A percentile compares a stretch with the other conserved stretches of the same genome.
Evolutionary conservation across 2,797 vertebrate genomes (phyloP).

Genomic region (Pseudomugil tenellus): DNA sequence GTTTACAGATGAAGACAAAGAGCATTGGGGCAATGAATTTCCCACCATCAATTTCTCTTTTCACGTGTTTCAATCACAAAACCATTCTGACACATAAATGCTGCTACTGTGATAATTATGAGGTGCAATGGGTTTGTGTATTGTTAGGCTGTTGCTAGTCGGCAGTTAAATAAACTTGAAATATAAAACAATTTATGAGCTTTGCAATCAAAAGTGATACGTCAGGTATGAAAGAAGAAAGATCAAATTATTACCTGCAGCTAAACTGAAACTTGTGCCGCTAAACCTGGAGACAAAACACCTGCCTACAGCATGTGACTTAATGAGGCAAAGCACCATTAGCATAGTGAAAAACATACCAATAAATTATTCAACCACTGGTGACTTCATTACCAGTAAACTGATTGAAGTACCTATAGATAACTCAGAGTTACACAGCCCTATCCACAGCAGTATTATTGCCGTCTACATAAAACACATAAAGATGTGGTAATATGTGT

Average conservation of each 20-base stretch:
- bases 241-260: slow-evolving; percentile 53
- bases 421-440: slow-evolving; percentile 60
- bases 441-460: slow-evolving; percentile 57
- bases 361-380: slow-evolving; percentile 71
- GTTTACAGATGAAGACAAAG: slow-evolving; percentile 65
- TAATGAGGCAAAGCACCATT: slow-evolving; percentile 74
- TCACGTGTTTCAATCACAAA: slow-evolving; percentile 23
- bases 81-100: slow-evolving; percentile 49
- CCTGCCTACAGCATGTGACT: slow-evolving; percentile 49
- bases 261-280: slow-evolving; percentile 31
- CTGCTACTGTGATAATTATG: slow-evolving; percentile 18
- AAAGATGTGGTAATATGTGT: slow-evolving; percentile 70
- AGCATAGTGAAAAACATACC: slow-evolving; percentile 55
- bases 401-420: slow-evolving; percentile 66
- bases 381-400: slow-evolving; percentile 75
- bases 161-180: slow-evolving; percentile 55
- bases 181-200: slow-evolving; percentile 48
- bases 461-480: slow-evolving; percentile 66
- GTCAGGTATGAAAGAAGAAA: slow-evolving; percentile 19
- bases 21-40: slow-evolving; percentile 52
- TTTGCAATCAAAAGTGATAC: slow-evolving; percentile 33
- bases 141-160: slow-evolving; percentile 39
- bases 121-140: slow-evolving; percentile 25
- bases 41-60: slow-evolving; percentile 35
- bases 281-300: slow-evolving; percentile 52